A percentile compares a stretch with the other conserved stretches of the same genome.
These are phyloP conservation scores for Protomyctophum bolini DNA, from an alignment of 2,113 vertebrate species.

Conservation along the genomic window DNA sequence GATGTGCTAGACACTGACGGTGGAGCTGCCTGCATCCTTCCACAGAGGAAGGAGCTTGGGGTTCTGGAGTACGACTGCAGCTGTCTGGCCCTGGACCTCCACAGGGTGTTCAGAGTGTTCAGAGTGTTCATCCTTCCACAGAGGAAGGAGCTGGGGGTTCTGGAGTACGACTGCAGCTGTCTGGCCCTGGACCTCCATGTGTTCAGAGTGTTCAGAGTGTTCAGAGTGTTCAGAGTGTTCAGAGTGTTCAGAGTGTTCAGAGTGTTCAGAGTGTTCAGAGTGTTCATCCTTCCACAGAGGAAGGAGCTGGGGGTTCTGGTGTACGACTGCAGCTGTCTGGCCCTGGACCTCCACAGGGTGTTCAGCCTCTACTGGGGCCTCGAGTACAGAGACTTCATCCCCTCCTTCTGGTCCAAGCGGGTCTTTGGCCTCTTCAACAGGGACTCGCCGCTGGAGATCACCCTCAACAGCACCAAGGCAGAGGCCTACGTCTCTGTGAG, in stretches of 20 bases:
- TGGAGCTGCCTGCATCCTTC: slow-evolving; percentile 54
- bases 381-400: slow-evolving; percentile 77
- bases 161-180: slow-evolving; percentile 95
- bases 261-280: too few relatives aligned
- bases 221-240: too few relatives aligned
- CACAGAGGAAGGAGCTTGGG: slow-evolving; percentile 95
- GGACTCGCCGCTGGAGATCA: slow-evolving; percentile 79
- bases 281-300: slow-evolving; percentile 81
- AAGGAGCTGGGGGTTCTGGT: slow-evolving; percentile 94
- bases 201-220: too few relatives aligned
- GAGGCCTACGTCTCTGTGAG: slow-evolving; percentile 91
- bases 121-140: slow-evolving; percentile 71
- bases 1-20: too few relatives aligned
- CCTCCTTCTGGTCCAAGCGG: slow-evolving; percentile 90
- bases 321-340: slow-evolving; percentile 95
- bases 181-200: slow-evolving; percentile 93
- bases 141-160: slow-evolving; percentile 94
- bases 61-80: slow-evolving; percentile 93
- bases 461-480: slow-evolving; percentile 84
- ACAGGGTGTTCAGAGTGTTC: too few relatives aligned
- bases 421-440: slow-evolving; percentile 87
- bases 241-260: too few relatives aligned
- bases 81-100: slow-evolving; percentile 93
- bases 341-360: slow-evolving; percentile 91
- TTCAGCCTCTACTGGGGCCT: slow-evolving; percentile 87